phyloP scores from a whole-genome alignment of 2,797 vertebrate genomes.

The Tarsius wallacei region DNA sequence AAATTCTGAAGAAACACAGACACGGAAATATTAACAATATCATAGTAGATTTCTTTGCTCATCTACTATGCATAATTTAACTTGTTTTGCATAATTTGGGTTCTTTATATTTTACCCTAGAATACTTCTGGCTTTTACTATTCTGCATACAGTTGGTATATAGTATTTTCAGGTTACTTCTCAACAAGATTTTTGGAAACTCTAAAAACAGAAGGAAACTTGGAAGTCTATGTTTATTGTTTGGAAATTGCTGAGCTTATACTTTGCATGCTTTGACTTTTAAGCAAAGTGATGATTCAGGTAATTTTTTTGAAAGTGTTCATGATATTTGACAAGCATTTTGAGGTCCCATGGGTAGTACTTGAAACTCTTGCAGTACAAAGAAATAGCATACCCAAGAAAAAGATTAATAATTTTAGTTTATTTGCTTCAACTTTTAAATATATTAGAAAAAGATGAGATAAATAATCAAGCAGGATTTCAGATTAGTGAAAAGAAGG shows the following conservation, averaged over 20 bases:
- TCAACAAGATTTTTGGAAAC: neutral
- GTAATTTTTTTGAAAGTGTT: neutral
- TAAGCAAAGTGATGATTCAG: neutral
- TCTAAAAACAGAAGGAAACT: neutral
- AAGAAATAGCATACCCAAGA: neutral
- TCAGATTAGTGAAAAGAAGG: neutral
- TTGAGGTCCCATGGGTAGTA: neutral
- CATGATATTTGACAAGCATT: neutral
- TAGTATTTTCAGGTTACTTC: neutral
- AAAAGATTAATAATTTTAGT: neutral
- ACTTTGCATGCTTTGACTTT: neutral
- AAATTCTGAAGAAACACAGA: neutral
- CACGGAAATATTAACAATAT: neutral
- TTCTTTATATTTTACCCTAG: neutral
- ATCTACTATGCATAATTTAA: neutral
- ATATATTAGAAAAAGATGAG: neutral
- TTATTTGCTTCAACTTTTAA: neutral
- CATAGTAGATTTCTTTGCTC: neutral
- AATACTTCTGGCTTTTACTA: constrained; percentile 5
- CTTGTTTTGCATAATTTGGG: neutral
- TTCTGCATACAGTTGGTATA: neutral
- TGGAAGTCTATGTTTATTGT: neutral
- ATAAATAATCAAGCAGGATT: neutral
- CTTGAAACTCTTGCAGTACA: neutral
- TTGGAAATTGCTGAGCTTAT: neutral